Evolutionary conservation across 2,888 invertebrate species (phyloP).

Genomic region (Autographa gamma): DNA sequence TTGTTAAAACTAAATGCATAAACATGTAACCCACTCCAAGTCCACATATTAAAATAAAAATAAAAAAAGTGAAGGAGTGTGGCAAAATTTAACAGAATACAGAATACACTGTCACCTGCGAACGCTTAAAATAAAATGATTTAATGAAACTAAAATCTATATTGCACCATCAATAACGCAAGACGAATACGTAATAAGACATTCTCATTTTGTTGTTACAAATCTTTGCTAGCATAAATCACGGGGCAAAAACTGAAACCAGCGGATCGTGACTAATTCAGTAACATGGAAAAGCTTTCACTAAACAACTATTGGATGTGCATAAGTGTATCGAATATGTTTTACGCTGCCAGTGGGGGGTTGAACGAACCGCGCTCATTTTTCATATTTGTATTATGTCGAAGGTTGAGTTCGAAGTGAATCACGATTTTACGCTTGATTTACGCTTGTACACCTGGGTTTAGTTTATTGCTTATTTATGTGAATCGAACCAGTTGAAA

Average conservation of each 20-base stretch:
- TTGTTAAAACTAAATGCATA: no score
- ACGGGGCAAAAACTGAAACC: slow-evolving; percentile 68
- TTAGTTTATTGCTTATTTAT: slow-evolving; percentile 9
- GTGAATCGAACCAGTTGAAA: neutral
- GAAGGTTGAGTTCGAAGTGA: slow-evolving; percentile 25
- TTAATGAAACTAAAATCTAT: slow-evolving; percentile 47
- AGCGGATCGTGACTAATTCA: slow-evolving; percentile 73
- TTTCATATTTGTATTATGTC: slow-evolving; percentile 44
- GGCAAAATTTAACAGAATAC: no score
- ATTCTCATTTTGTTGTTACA: slow-evolving; percentile 69
- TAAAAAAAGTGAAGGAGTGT: no score
- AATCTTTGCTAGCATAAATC: slow-evolving; percentile 71
- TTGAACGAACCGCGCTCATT: slow-evolving; percentile 30
- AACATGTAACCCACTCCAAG: no score
- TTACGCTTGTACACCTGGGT: slow-evolving; percentile 6
- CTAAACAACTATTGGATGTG: slow-evolving; percentile 69
- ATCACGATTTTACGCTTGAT: slow-evolving; percentile 18
- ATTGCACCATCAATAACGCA: slow-evolving; percentile 54
- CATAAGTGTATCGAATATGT: slow-evolving; percentile 62
- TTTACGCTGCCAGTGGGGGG: slow-evolving; percentile 48
- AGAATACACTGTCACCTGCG: no score
- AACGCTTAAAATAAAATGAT: no score
- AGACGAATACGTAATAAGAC: slow-evolving; percentile 64
- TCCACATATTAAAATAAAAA: no score
- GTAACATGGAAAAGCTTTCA: slow-evolving; percentile 75